phyloP scores from a whole-genome alignment of 2,113 vertebrate genomes.

The Ceyx margarethae region DNA sequence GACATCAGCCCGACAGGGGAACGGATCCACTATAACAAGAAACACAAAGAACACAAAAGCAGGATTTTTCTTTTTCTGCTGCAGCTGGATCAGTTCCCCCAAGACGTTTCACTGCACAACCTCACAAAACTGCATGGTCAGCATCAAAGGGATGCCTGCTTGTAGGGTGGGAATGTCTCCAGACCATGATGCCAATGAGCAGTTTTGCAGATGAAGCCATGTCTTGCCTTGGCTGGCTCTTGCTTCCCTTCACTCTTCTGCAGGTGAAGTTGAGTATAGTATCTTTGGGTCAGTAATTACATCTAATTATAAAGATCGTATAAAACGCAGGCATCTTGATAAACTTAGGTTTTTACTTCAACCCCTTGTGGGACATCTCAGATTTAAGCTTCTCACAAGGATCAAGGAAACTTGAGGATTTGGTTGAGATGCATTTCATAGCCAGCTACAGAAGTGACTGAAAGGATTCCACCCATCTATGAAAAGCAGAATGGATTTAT shows the following conservation, averaged over 20 bases:
- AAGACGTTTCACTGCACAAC: background rate
- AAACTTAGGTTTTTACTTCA: background rate
- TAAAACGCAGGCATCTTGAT: background rate
- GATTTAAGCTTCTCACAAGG: background rate
- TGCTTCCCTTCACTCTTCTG: background rate
- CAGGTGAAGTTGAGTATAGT: background rate
- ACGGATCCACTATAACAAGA: background rate
- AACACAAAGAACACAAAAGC: background rate
- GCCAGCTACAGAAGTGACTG: background rate
- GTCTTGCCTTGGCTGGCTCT: background rate
- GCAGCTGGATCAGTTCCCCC: background rate
- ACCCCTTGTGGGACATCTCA: background rate
- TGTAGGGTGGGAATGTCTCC: background rate
- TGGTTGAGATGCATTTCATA: background rate
- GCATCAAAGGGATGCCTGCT: background rate
- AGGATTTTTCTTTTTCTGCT: background rate
- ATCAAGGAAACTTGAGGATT: background rate
- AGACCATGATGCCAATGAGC: fast-evolving
- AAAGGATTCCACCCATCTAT: background rate
- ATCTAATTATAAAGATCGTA: background rate
- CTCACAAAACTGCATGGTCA: background rate
- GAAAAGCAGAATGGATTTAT: background rate
- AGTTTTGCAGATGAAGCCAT: background rate
- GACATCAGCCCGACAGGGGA: background rate
- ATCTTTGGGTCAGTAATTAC: background rate